Percentiles rank a stretch among this genome's conserved stretches.
Evolutionary conservation across 2,113 vertebrate genomes (phyloP).

Genomic region (Tautogolabrus adspersus): DNA sequence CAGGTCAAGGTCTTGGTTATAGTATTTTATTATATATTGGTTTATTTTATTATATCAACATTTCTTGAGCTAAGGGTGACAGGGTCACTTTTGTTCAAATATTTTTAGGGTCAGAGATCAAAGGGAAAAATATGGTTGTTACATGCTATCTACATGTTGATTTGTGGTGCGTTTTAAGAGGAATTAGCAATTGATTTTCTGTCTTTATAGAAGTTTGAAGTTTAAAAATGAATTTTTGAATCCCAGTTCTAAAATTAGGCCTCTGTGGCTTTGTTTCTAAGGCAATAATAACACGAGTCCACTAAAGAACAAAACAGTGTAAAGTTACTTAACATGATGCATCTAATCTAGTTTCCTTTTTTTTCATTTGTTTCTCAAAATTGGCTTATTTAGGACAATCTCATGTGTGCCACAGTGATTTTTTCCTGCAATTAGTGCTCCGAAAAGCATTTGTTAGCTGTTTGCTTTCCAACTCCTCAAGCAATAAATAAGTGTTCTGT

Average conservation of each 20-base stretch:
- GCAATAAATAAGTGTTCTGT: conserved; percentile 15
- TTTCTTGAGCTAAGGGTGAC: not conserved
- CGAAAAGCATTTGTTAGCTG: conserved; percentile 5
- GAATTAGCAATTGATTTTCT: conserved; percentile 63
- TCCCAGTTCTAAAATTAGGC: conserved; percentile 53
- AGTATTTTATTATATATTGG: too few relatives aligned
- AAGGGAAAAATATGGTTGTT: too few relatives aligned
- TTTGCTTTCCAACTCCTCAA: conserved; percentile 14
- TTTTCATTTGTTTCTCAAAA: conserved; percentile 40
- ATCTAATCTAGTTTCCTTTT: conserved; percentile 26
- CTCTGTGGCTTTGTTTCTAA: conserved; percentile 52
- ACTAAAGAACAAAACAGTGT: conserved; percentile 24
- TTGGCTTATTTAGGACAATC: conserved; percentile 53
- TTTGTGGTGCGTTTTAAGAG: conserved; percentile 40
- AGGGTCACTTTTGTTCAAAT: conserved; percentile 53
- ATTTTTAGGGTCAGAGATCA: conserved; percentile 40
- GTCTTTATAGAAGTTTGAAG: conserved; percentile 47
- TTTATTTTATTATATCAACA: too few relatives aligned
- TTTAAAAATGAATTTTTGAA: too few relatives aligned
- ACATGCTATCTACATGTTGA: too few relatives aligned
- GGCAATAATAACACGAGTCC: conserved; percentile 47
- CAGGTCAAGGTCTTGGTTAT: too few relatives aligned
- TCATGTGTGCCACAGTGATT: conserved; percentile 32
- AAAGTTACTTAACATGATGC: conserved; percentile 44
- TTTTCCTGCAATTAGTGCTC: conserved; percentile 27